phyloP scores from a whole-genome alignment of 2,113 vertebrate species.

The Pluvialis apricaria region DNA sequence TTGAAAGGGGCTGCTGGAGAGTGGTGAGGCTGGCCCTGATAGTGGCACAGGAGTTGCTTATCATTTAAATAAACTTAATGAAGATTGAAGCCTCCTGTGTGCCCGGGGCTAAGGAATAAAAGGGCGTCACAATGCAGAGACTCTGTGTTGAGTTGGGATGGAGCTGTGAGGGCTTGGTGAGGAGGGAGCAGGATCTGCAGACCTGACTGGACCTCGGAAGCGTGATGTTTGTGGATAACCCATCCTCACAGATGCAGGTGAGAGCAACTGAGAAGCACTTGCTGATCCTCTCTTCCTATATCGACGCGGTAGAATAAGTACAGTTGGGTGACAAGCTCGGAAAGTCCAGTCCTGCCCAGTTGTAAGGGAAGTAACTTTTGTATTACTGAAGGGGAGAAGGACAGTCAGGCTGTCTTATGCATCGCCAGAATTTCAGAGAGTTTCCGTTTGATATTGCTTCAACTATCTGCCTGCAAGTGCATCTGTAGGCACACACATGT shows the following conservation, averaged over 20 bases:
- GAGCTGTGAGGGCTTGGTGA: not conserved
- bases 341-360: not conserved
- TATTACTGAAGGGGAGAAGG: not conserved
- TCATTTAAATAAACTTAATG: not conserved
- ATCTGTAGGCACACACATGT: not conserved
- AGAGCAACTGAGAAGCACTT: not conserved
- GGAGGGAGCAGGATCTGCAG: not conserved
- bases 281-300: not conserved
- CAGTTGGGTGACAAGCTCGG: not conserved
- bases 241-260: rapidly evolving
- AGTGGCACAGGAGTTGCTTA: not conserved
- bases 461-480: not conserved
- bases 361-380: not conserved
- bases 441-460: not conserved
- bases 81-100: not conserved
- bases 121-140: not conserved
- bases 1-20: not conserved
- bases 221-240: not conserved
- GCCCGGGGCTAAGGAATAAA: not conserved
- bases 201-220: not conserved
- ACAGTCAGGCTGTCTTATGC: rapidly evolving
- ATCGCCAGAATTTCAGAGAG: not conserved
- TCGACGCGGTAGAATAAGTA: not conserved
- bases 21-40: not conserved
- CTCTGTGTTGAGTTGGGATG: not conserved